Evolutionary conservation across 1,140 invertebrate species (phyloP).

Genomic region (Bactericera cockerelli): DNA sequence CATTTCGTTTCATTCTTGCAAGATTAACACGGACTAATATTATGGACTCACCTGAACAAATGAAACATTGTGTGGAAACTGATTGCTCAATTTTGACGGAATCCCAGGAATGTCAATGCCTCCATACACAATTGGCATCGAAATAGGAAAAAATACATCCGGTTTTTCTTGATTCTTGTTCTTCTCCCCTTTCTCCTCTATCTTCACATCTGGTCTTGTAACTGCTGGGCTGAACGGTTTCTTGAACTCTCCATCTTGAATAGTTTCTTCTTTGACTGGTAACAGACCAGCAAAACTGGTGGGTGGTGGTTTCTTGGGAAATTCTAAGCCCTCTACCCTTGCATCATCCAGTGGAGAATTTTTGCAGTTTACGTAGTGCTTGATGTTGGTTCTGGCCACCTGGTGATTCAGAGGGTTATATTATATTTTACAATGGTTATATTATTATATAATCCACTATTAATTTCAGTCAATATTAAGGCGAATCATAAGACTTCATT

Average conservation of each 20-base stretch:
- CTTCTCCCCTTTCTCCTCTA: slow-evolving; percentile 18
- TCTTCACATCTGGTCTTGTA: slow-evolving; percentile 28
- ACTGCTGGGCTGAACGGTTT: slow-evolving; percentile 58
- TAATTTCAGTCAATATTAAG: too few relatives aligned
- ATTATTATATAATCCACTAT: too few relatives aligned
- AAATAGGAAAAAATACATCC: slow-evolving; percentile 50
- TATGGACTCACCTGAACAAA: slow-evolving; percentile 78
- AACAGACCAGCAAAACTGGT: neutral
- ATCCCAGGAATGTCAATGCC: slow-evolving; percentile 48
- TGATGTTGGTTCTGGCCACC: slow-evolving; percentile 60
- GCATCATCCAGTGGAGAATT: slow-evolving; percentile 7
- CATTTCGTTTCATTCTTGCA: too few relatives aligned
- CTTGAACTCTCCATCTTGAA: slow-evolving; percentile 8
- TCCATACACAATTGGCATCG: slow-evolving; percentile 70
- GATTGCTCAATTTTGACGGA: slow-evolving; percentile 27
- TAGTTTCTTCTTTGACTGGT: neutral
- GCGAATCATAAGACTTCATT: too few relatives aligned
- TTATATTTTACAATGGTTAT: too few relatives aligned
- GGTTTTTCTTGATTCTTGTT: slow-evolving; percentile 19
- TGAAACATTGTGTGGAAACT: slow-evolving; percentile 73
- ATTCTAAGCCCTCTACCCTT: slow-evolving; percentile 21
- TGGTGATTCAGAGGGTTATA: too few relatives aligned
- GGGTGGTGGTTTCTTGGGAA: slow-evolving; percentile 31
- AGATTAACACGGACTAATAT: too few relatives aligned
- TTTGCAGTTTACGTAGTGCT: slow-evolving; percentile 49